Evolutionary conservation across 1,140 invertebrate species (phyloP), one percentile per base, ranked within the genome.

Genomic region (Mesaphorura yosii): DNA sequence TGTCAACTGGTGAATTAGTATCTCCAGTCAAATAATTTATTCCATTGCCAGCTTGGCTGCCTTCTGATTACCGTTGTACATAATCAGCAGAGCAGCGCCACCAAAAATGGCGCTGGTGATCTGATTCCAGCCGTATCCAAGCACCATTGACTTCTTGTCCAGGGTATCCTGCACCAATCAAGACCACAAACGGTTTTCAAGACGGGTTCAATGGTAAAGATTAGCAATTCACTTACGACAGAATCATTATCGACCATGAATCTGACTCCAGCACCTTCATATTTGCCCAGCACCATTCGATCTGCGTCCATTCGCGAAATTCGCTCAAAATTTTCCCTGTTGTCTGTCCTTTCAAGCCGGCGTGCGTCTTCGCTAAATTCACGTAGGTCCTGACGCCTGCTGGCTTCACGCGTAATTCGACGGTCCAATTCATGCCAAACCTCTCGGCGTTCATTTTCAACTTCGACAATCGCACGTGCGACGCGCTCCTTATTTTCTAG

Each of bases 21-120:
- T n/a, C n/a, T n/a, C n/a, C n/a, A n/a, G n/a, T n/a, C n/a, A n/a
- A n/a, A n/a, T n/a, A n/a, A 39, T 46, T 53, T 61, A 61, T 22
- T 61, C 55, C 15, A 58, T 39, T 15, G 55, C 55, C 31, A 57
- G 19, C 48, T 61, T 61, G n/a, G 45, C 37, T 23, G 46, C 25
- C 19, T 53, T 46, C 7, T 37, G 14, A 19, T 53, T 51, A 29
- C 56, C 49, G 40, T 14, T 55, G 51, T 58, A 58, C 52, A 58
- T 53, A 29, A 62, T 25, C 17, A 62, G 40, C 17, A 62, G 56
- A 27, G 60, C 60, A 2, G 56, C 60, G 41, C 60, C 60, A 2
- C 60, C 56, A 20, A 58, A 62, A 15, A 62, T 23, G 27, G 53
- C 56, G 39, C 56, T 58, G 28, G 56, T 52, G n/a, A 62, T 15